phyloP scores from a whole-genome alignment of 2,888 invertebrate genomes.

The Patella depressa region DNA sequence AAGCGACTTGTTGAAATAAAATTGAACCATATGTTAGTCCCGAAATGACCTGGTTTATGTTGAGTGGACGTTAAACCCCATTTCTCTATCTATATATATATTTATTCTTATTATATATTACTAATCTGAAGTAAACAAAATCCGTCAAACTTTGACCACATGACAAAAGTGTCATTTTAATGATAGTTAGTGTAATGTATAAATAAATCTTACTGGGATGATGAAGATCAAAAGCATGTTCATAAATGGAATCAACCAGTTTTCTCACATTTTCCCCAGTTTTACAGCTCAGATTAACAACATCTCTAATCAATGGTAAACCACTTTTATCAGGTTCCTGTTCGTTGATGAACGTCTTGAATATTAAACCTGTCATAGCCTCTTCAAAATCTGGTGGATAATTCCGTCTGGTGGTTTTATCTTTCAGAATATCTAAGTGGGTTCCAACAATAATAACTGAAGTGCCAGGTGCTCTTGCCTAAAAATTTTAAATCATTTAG shows the following conservation, averaged over 20 bases:
- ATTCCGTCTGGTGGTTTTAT: constrained; percentile 74
- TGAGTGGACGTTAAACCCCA: too few relatives aligned
- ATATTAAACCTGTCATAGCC: constrained; percentile 80
- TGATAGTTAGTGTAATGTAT: too few relatives aligned
- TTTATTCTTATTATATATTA: too few relatives aligned
- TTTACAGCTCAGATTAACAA: constrained; percentile 86
- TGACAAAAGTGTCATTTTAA: too few relatives aligned
- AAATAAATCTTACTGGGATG: constrained; percentile 79
- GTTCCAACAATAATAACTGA: constrained; percentile 97
- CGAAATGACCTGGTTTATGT: too few relatives aligned
- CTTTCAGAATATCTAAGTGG: constrained; percentile 84
- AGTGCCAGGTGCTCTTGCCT: constrained; percentile 94
- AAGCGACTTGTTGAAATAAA: too few relatives aligned
- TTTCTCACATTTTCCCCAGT: constrained; percentile 90
- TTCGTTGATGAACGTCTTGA: constrained; percentile 81
- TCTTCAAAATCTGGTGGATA: constrained; percentile 87
- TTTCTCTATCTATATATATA: too few relatives aligned
- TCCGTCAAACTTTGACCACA: too few relatives aligned
- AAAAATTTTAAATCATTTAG: constrained; percentile 12
- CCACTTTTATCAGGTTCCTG: constrained; percentile 97
- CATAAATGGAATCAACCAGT: constrained; percentile 92
- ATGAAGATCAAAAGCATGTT: constrained; percentile 90
- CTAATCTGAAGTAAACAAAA: too few relatives aligned
- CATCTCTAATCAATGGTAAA: constrained; percentile 91
- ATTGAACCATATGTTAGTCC: too few relatives aligned